Evolutionary conservation across 2,113 vertebrate species (phyloP).

Genomic region (Mustela nigripes): DNA sequence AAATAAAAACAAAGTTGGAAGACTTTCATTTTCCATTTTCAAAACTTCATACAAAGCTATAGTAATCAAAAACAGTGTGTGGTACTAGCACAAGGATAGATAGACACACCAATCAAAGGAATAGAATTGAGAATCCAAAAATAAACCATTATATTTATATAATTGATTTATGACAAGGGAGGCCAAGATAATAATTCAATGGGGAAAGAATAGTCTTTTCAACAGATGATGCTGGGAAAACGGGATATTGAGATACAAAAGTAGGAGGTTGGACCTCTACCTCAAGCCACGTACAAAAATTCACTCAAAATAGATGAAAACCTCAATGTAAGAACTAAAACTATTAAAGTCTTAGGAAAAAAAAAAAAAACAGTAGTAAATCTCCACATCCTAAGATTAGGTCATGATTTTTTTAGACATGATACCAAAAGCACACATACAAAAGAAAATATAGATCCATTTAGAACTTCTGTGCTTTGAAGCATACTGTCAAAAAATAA

Average conservation of each 20-base stretch:
- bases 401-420: not conserved
- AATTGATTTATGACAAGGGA: not conserved
- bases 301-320: not conserved
- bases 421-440: not conserved
- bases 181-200: not conserved
- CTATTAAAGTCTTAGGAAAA: not conserved
- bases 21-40: not conserved
- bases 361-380: not conserved
- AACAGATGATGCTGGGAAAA: not conserved
- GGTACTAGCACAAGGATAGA: not conserved
- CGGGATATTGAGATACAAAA: not conserved
- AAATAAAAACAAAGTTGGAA: not conserved
- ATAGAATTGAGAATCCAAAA: not conserved
- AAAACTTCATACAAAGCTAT: not conserved
- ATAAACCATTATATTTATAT: not conserved
- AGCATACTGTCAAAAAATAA: not conserved
- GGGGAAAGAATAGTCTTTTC: not conserved
- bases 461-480: not conserved
- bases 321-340: conserved; percentile 3
- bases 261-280: not conserved
- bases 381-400: not conserved
- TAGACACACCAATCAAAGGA: not conserved
- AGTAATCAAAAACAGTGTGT: not conserved
- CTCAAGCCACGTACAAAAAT: not conserved
- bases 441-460: not conserved